Evolutionary conservation across 2,797 vertebrate species (phyloP), one percentile per base, ranked within the genome.

Genomic region (Eulemur coronatus): DNA sequence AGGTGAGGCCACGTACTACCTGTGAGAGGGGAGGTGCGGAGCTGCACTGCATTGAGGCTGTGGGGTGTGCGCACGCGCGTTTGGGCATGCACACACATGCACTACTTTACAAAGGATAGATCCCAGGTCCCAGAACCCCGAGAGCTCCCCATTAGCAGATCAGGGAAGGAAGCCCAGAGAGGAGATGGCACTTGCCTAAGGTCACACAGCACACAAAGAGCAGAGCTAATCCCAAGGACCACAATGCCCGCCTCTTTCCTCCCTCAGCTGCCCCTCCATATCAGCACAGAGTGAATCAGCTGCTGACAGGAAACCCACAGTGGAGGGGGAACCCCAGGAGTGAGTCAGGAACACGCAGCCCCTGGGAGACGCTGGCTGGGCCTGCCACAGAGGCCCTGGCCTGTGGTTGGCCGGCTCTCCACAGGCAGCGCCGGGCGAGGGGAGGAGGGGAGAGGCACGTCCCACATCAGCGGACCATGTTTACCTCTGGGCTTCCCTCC

Each of bases 401-500:
- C 79, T 9, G 11, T 13, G 72, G 63, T 10, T 22, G 22, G 79
- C 46, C 26, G 24, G n/a, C 59, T 63, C 82, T 38, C 46, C 33
- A 3, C 2, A 18, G 48, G 38, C 84, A 30, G 65, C 76, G 0
- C 5, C 5, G 10, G 48, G 26, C 0, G 0, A 12, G 9, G 33
- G 59, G 41, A 28, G 24, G 61, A 43, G 48, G 59, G 35, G 59
- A 79, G 17, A 35, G 3, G 10, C 9, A 20, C 4, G 2, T 13
- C 33, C 69, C n/a, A 50, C 30, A 46, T 35, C 22, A 5, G 46
- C 63, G 1, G 4, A 48, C 61, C 38, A 3, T 96, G 94, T 95
- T 97, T 84, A 91, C 84, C 86, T 91, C 93, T 91, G 82, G 38
- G 72, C 84, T 97, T 92, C 95, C 94, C 95, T 95, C 81, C 82